Percentiles rank a stretch among this genome's conserved stretches.
Conservation (phyloP, 2,888 invertebrate species). For the Caenorhabditis zanzibari region DNA sequence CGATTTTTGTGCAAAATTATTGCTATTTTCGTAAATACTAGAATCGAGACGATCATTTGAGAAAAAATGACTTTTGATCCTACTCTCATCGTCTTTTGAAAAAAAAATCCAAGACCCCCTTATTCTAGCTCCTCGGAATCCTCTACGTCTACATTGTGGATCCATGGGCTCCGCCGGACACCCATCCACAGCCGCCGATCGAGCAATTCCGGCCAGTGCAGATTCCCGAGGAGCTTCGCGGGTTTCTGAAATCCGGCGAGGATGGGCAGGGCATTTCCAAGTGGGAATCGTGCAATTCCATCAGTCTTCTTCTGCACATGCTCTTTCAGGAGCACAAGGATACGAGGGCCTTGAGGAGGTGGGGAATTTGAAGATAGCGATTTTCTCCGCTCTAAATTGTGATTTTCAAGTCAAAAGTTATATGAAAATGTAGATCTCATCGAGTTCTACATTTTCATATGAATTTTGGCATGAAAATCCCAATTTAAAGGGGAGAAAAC, state of each 20-base stretch:
- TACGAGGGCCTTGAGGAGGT: conserved; percentile 80
- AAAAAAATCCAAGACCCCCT: background rate
- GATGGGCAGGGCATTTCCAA: conserved; percentile 79
- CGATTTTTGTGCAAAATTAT: too few relatives aligned
- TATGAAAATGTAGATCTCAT: too few relatives aligned
- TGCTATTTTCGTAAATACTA: too few relatives aligned
- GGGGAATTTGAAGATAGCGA: conserved; percentile 8
- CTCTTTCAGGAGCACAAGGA: conserved; percentile 83
- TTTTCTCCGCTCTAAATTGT: too few relatives aligned
- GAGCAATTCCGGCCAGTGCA: conserved; percentile 78
- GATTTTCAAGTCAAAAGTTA: too few relatives aligned
- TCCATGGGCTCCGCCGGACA: conserved; percentile 67
- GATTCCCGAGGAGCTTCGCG: conserved; percentile 77
- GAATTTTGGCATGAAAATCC: too few relatives aligned
- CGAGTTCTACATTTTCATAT: too few relatives aligned
- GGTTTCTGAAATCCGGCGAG: conserved; percentile 78
- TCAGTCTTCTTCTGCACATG: conserved; percentile 79
- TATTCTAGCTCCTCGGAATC: conserved; percentile 58
- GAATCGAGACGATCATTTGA: too few relatives aligned
- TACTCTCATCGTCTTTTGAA: too few relatives aligned
- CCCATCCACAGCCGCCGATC: conserved; percentile 67
- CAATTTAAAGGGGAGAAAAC: too few relatives aligned
- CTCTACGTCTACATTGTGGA: conserved; percentile 73
- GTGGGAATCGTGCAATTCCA: conserved; percentile 76
- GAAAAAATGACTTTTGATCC: background rate